Percentiles rank a stretch among this genome's conserved stretches.
These are phyloP conservation scores for Chroicocephalus ridibundus DNA, from an alignment of 2,113 vertebrate species.

Conservation along the genomic window DNA sequence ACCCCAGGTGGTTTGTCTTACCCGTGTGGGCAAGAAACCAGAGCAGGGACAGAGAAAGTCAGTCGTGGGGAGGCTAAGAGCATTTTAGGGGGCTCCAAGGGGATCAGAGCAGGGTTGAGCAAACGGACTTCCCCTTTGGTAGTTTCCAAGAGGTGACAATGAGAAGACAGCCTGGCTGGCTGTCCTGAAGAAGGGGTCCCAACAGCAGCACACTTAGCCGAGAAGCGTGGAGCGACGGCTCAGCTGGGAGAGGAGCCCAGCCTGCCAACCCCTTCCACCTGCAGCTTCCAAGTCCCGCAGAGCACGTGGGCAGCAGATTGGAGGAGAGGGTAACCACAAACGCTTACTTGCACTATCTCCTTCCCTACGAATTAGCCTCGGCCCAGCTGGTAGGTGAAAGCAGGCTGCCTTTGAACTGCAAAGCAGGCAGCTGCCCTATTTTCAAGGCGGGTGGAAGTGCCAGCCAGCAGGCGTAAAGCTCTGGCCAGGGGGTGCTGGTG, in stretches of 20 bases:
- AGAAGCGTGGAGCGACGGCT: background rate
- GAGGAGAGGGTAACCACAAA: background rate
- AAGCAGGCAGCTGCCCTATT: background rate
- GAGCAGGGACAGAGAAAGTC: background rate
- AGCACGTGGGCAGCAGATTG: background rate
- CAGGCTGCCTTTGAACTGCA: background rate
- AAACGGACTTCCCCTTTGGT: background rate
- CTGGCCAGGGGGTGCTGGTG: background rate
- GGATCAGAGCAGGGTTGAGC: background rate
- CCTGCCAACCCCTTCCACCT: background rate
- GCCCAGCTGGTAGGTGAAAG: background rate
- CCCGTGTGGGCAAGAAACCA: background rate
- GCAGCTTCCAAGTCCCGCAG: background rate
- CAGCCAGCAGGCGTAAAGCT: background rate
- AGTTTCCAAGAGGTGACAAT: background rate
- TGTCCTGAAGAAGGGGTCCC: background rate
- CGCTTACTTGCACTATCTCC: background rate
- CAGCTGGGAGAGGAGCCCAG: background rate
- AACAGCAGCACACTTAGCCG: background rate
- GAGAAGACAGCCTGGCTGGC: background rate
- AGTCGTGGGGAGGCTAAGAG: accelerated
- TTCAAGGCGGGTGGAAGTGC: background rate
- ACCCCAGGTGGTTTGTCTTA: accelerated
- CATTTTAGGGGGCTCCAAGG: background rate
- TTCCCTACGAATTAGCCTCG: background rate